Evolutionary conservation across 2,113 vertebrate species (phyloP), one percentile per base, ranked within the genome.

Genomic region (Poeciliopsis occidentalis): DNA sequence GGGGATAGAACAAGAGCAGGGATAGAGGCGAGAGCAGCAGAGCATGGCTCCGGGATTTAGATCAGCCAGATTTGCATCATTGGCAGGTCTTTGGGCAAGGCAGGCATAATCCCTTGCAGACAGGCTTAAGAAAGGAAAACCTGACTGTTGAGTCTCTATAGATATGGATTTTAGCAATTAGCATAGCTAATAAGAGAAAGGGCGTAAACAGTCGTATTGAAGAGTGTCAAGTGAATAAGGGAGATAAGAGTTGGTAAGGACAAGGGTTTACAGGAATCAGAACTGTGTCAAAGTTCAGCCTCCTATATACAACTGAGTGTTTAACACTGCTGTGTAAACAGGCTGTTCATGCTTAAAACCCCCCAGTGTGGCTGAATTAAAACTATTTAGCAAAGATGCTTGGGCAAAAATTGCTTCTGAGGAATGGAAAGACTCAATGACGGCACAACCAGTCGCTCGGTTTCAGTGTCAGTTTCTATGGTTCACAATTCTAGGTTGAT

Each of bases 81-180:
- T 86, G 89, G 88, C 88, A 90, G 82, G 88, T 92, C 86, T 92
- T 88, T 84, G 89, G 79, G 77, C 75, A 81, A 82, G 81, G 78
- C 69, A 76, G 79, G 84, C 86, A 87, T 94, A 94, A 94, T 95
- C 92, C 92, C 80, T 73, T 30, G 63, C 88, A 92, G 90, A 93
- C 94, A 93, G 92, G 87, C 89, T 90, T 88, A 85, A 88, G 89
- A 87, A 90, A 87, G 75, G 29, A 82, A 93, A 92, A 87, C 76
- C 85, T 88, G 72, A 83, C 62, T 84, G 87, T 87, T 85, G 86
- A 76, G 83, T 93, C 91, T 90, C 73, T 62, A 82, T 81, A 89
- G 90, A 93, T 91, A 88, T 81, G 85, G 91, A 89, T 90, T 89
- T 92, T 67, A 85, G 73, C 92, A 93, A 94, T 95, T 94, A 94